phyloP scores from a whole-genome alignment of 2,797 vertebrate genomes.

The Enteromius viviparus region DNA sequence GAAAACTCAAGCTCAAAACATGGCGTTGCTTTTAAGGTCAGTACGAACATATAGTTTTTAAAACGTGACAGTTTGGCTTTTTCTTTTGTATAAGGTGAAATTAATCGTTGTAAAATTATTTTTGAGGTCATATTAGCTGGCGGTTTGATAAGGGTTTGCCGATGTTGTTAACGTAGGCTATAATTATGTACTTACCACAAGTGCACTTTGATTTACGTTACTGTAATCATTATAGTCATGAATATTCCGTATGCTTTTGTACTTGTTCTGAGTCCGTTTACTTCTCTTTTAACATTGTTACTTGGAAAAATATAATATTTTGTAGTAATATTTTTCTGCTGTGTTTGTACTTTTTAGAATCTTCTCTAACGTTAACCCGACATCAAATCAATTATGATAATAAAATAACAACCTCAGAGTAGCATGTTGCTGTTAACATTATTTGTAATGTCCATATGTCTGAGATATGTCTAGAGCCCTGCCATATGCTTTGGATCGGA shows the following conservation, averaged over 20 bases:
- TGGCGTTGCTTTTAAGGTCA: slow-evolving; percentile 85
- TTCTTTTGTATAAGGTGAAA: neutral
- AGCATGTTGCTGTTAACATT: neutral
- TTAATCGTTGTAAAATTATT: neutral
- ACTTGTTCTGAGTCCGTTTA: neutral
- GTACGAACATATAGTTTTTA: slow-evolving; percentile 55
- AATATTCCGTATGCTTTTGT: neutral
- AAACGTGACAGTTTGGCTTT: neutral
- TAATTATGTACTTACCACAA: neutral
- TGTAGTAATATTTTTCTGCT: neutral
- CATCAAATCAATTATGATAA: neutral
- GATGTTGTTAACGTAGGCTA: neutral
- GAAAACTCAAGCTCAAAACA: slow-evolving; percentile 60
- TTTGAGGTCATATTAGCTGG: neutral
- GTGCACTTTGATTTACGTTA: slow-evolving; percentile 3
- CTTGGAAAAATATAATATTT: neutral
- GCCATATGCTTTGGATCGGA: neutral
- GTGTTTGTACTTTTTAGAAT: neutral
- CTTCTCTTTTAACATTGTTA: neutral
- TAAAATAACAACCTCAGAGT: neutral
- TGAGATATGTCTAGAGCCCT: no score
- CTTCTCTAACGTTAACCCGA: no score
- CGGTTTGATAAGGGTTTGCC: neutral
- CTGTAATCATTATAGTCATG: neutral
- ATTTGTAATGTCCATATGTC: neutral